Evolutionary conservation across 2,113 vertebrate genomes (phyloP), one percentile per base, ranked within the genome.

Genomic region (Cynocephalus volans): DNA sequence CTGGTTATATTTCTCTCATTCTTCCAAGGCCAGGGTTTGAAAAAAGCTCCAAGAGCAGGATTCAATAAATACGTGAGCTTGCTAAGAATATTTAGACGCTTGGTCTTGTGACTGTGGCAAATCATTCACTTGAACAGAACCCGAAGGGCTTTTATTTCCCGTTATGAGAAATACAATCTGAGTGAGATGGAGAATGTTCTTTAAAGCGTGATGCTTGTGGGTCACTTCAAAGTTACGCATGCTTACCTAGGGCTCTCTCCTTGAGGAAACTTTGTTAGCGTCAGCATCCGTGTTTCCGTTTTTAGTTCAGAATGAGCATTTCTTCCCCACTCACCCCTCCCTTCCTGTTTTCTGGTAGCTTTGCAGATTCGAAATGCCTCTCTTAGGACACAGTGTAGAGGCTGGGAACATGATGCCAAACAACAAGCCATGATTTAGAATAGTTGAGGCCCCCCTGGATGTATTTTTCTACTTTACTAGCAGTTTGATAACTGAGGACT

Each of bases 111-210:
- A 97, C 96, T 90, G 95, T 90, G 96, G 89, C 67, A 97, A 97
- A 97, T 97, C 0, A 9, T 95, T 97, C 91, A 96, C 95, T 97
- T 95, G 88, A 98, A 97, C 80, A 97, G 97, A 98, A 97, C 90
- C 90, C 0, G 5, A 96, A 91, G 93, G 94, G 81, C 73, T 98
- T 98, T 98, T 94, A 97, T 98, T 98, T 98, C 97, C 76, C 33
- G 21, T 98, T 98, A 90, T 77, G 90, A 95, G 98, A 98, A 98
- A 98, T 95, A 96, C 67, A 98, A 98, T 98, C 97, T 75, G 60
- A 90, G 72, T 0, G 87, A 90, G 92, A 89, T 48, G 92, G 97
- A 96, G 94, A 95, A 23, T 24, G 50, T 89, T 6, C 4, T 97
- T 93, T 94, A 80, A 90, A 94, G 94, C 84, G 64, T 97, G 91